phyloP scores from a whole-genome alignment of 2,888 invertebrate genomes.

The Gnatocerus cornutus region DNA sequence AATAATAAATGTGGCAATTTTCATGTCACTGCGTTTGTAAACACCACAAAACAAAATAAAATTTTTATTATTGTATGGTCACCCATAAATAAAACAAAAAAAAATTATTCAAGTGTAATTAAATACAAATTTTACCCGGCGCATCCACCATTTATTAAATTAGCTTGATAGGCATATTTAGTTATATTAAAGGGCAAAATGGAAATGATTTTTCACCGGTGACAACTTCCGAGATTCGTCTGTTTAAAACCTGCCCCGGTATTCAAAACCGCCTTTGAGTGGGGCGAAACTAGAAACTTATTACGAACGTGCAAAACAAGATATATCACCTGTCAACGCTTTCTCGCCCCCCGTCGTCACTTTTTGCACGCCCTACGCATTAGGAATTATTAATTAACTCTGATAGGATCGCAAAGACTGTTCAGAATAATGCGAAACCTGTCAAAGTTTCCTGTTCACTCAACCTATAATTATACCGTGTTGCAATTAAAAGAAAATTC shows the following conservation, averaged over 20 bases:
- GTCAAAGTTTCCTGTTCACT: conserved; percentile 8
- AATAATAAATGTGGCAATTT: no score
- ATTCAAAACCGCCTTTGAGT: background rate
- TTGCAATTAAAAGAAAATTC: conserved; percentile 10
- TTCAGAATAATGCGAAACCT: background rate
- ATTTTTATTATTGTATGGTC: no score
- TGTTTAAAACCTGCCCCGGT: background rate
- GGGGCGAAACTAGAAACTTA: conserved; percentile 2
- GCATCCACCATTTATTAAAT: no score
- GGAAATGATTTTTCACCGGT: no score
- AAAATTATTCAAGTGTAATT: no score
- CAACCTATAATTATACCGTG: conserved; percentile 14
- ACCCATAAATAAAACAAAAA: no score
- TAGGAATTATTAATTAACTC: conserved; percentile 36
- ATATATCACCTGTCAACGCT: conserved; percentile 30
- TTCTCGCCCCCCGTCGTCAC: background rate
- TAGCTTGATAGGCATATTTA: no score
- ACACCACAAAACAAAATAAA: no score
- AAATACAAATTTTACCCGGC: no score
- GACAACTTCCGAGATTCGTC: no score
- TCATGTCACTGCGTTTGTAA: no score
- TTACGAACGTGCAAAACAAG: conserved; percentile 14
- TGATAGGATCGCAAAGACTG: conserved; percentile 11
- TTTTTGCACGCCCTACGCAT: conserved; percentile 12
- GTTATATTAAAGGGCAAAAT: no score